phyloP scores from a whole-genome alignment of 2,797 vertebrate species.

The Sebastes cheni region DNA sequence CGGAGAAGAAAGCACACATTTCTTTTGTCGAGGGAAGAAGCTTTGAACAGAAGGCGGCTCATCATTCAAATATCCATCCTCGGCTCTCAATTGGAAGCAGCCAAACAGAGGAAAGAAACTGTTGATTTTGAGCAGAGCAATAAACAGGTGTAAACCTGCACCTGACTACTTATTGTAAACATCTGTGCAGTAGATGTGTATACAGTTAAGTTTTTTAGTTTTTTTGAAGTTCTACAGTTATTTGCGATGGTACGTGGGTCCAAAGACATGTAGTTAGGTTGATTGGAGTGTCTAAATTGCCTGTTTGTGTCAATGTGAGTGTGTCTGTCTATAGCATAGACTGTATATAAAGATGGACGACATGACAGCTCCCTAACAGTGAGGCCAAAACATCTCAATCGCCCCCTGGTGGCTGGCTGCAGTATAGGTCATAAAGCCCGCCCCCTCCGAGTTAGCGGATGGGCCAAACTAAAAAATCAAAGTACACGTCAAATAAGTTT shows the following conservation, averaged over 20 bases:
- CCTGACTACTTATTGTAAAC: background rate
- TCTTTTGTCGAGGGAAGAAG: conserved; percentile 6
- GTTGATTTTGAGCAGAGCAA: conserved; percentile 15
- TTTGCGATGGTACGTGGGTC: background rate
- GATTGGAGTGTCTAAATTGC: background rate
- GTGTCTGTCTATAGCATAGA: background rate
- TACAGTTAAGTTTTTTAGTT: background rate
- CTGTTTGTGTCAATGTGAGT: background rate
- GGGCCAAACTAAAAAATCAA: no score
- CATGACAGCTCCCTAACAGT: no score
- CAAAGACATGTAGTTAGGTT: background rate
- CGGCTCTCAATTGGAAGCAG: conserved; percentile 6
- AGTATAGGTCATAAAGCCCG: no score
- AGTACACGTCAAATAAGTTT: no score
- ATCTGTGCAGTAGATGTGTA: background rate
- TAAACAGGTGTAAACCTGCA: background rate
- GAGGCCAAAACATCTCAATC: no score
- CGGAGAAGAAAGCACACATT: conserved; percentile 7
- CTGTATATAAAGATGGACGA: no score
- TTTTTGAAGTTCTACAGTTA: background rate
- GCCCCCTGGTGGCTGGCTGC: no score
- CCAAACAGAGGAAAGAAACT: background rate
- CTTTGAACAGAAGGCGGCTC: conserved; percentile 16
- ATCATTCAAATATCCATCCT: conserved; percentile 22
- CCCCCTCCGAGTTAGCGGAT: no score